Evolutionary conservation across 2,888 invertebrate genomes (phyloP).

Genomic region (Belgica antarctica): DNA sequence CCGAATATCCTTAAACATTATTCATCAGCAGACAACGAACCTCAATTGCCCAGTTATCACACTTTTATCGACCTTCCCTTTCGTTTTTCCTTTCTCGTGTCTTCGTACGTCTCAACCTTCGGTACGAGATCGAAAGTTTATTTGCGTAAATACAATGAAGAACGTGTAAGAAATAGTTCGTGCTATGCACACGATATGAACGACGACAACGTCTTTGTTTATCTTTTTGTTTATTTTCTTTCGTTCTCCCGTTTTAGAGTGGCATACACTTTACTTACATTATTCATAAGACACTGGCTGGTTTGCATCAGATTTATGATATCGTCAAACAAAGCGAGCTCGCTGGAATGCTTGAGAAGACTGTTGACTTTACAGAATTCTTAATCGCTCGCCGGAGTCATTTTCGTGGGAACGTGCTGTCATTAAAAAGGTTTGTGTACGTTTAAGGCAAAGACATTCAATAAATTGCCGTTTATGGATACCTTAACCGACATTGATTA

Average conservation of each 20-base stretch:
- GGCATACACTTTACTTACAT: neutral
- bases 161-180: conserved; percentile 38
- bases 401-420: conserved; percentile 43
- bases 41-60: conserved; percentile 19
- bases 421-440: conserved; percentile 31
- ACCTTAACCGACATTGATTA: conserved; percentile 7
- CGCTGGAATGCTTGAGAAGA: conserved; percentile 15
- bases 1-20: neutral
- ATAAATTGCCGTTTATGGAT: conserved; percentile 26
- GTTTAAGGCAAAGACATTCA: conserved; percentile 30
- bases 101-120: neutral
- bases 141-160: conserved; percentile 16
- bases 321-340: no score
- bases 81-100: neutral
- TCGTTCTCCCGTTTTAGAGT: neutral
- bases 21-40: neutral
- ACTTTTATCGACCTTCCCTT: neutral
- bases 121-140: conserved; percentile 10
- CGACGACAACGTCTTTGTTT: conserved; percentile 23
- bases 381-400: conserved; percentile 26
- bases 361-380: conserved; percentile 30
- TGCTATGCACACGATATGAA: conserved; percentile 44
- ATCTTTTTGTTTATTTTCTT: conserved; percentile 25
- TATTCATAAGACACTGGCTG: conserved; percentile 19
- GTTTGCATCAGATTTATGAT: conserved; percentile 38